Evolutionary conservation across 2,113 vertebrate species (phyloP).

Genomic region (Antidorcas marsupialis): DNA sequence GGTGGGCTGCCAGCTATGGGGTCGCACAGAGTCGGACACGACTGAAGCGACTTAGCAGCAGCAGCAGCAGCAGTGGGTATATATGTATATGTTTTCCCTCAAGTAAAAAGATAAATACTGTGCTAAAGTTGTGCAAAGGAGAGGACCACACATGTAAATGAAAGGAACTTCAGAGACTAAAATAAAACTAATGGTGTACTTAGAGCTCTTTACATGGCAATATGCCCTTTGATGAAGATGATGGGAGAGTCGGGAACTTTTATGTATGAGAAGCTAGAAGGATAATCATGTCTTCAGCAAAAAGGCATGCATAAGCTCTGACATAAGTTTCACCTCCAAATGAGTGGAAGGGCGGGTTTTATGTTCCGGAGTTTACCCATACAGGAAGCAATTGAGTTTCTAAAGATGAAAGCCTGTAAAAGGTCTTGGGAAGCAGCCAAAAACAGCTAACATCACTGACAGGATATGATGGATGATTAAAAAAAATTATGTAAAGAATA

Average conservation of each 20-base stretch:
- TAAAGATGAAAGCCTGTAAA: conserved; percentile 70
- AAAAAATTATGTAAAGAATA: conserved; percentile 1
- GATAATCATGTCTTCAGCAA: conserved; percentile 42
- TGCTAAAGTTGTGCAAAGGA: conserved; percentile 20
- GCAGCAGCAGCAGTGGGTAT: not conserved
- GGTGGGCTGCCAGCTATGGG: no score
- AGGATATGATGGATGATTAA: conserved; percentile 41
- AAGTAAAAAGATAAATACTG: conserved; percentile 11
- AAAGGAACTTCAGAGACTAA: conserved; percentile 54
- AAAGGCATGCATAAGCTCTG: conserved; percentile 13
- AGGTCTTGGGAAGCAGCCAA: conserved; percentile 64
- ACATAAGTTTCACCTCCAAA: not conserved
- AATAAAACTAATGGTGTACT: conserved; percentile 47
- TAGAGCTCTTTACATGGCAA: conserved; percentile 22
- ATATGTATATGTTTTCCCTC: not conserved
- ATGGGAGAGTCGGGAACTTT: conserved; percentile 11
- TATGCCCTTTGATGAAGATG: conserved; percentile 37
- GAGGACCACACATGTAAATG: conserved; percentile 61
- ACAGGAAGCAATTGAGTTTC: conserved; percentile 71
- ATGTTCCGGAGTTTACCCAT: conserved; percentile 52
- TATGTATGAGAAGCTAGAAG: conserved; percentile 38
- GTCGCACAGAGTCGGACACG: no score
- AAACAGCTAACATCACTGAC: conserved; percentile 43
- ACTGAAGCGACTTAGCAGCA: no score
- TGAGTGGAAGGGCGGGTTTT: conserved; percentile 55